Evolutionary conservation across 2,113 vertebrate genomes (phyloP), one percentile per base, ranked within the genome.

Genomic region (Hyperoodon ampullatus): DNA sequence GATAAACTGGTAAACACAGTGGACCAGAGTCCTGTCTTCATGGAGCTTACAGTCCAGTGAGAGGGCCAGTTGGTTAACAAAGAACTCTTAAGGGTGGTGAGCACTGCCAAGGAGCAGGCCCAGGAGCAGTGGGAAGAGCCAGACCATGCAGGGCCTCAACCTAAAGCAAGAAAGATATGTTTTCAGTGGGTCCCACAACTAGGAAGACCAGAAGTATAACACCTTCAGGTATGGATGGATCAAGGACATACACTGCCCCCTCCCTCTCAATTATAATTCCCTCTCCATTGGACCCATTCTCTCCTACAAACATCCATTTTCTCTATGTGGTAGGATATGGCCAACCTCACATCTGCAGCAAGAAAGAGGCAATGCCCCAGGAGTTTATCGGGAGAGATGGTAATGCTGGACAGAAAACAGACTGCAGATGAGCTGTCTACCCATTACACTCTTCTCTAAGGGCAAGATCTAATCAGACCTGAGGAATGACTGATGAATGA

Each of bases 81-180:
- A 60, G 77, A 30, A 12, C 35, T 28, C 0, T 1, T 15, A 33
- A 60, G 50, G 14, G 8, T 24, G 39, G 21, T 5, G 2, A 35
- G 8, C 8, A 2, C 16, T 0, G 19, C 33, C 60, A 6, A 42
- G 66, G 97, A 63, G 75, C 92, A 70, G 23, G 78, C 10, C 0
- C 15, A 74, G 44, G 44, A 23, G 15, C 23, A 2, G 12, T 4
- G 9, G 21, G 3, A 12, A 28, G 6, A 7, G n/a, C 58, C 44
- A 1, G 58, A 5, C 14, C 42, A n/a, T 2, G 1, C 16, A 6
- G 55, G 44, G 63, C 65, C 70, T n/a, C 16, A 1, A 2, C 39
- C 70, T 50, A 6, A 10, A 11, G 35, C 30, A 65, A 35, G n/a
- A 24, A 24, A 24, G n/a, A 6, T 23, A 8, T 4, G 18, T 4